Base-by-base conservation (phyloP, 2,113 vertebrate species). In the Lontra canadensis region DNA sequence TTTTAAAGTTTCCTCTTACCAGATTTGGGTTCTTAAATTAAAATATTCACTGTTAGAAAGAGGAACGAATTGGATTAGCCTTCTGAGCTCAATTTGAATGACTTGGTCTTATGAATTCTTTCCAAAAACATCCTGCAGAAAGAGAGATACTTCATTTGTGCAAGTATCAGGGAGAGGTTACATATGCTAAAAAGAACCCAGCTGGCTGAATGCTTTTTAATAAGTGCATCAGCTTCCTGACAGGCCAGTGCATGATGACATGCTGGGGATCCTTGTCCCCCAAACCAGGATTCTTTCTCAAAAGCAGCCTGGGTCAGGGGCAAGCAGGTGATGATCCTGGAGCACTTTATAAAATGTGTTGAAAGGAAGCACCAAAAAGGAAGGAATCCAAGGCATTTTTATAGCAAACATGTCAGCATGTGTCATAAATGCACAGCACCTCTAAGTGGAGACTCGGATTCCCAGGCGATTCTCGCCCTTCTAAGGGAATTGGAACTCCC, bases 1-100 rank as follows among this genome's bases (percentile, higher is more conserved):
- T 71, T 84, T 36, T 23, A 95, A 99, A 99, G 98, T 99, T 98
- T 98, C 71, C 73, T 98, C 79, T 98, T 92, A 55, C 76, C 31
- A 29, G 93, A 95, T 93, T 65, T 84, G 90, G 87, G 82, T 98
- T 98, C 90, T 92, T 81, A 97, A 93, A 97, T 98, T 98, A 95
- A 96, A 98, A 97, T 91, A 69, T 97, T 88, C 83, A 25, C 29
- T 82, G 47, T 88, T 94, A 82, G 52, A 0, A 26, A 69, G 44
- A 82, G 88, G 95, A 88, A 92, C 0, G 47, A 94, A 94, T 91
- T 69, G 52, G 63, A 97, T 93, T 61, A 49, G 96, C 52, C 36
- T 95, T 95, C 82, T 96, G 86, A 97, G 92, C 34, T 52, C 61
- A 61, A 63, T 42, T 89, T 98, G 95, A 95, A 73, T 97, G 92